Percentiles rank a stretch among this genome's conserved stretches.
Evolutionary conservation across 2,888 invertebrate genomes (phyloP).

Genomic region (Gryllus longicercus): DNA sequence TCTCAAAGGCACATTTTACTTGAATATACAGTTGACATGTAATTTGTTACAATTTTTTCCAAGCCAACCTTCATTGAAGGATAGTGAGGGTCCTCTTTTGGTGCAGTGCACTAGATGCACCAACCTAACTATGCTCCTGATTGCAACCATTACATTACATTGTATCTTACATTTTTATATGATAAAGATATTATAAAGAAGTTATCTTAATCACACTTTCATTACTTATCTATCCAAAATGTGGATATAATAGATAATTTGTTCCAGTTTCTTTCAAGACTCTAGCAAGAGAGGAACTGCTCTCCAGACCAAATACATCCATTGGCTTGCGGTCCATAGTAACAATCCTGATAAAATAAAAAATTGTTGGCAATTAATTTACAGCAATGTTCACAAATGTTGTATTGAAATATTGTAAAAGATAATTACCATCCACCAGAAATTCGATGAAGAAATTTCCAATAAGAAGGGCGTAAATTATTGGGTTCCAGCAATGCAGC

Average conservation of each 20-base stretch:
- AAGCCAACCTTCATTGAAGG: no score
- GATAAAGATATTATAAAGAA: no score
- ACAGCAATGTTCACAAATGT: not conserved
- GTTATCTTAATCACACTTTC: no score
- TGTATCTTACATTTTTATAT: no score
- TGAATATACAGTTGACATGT: no score
- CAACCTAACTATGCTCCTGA: no score
- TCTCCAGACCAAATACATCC: constrained; percentile 59
- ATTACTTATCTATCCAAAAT: not conserved
- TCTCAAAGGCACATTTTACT: no score
- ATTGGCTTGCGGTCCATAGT: constrained; percentile 57
- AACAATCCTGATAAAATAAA: constrained; percentile 50
- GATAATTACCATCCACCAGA: constrained; percentile 59
- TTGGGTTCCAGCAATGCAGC: constrained; percentile 75
- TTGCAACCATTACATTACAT: no score
- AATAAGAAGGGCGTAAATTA: constrained; percentile 75
- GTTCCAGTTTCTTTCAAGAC: constrained; percentile 51
- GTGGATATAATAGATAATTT: constrained; percentile 19
- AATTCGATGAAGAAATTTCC: constrained; percentile 71
- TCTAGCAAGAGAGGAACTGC: constrained; percentile 51
- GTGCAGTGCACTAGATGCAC: no score
- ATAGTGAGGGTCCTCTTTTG: no score
- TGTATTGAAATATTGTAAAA: not conserved
- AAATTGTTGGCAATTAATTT: no score
- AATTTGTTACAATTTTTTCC: no score